phyloP scores from a whole-genome alignment of 2,113 vertebrate genomes.

The Toxotes chatareus region DNA sequence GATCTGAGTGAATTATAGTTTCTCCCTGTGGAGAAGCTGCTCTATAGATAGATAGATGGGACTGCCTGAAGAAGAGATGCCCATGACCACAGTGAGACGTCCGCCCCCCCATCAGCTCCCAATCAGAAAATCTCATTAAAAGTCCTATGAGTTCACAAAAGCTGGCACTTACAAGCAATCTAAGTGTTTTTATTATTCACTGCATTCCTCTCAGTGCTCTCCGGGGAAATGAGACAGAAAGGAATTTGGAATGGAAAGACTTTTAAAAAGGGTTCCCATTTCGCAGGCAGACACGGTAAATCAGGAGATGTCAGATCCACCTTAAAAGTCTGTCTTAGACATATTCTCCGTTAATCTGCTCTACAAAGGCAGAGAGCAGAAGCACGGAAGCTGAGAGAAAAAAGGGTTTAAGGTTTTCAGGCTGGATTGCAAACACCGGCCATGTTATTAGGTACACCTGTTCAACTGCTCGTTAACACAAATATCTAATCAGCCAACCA shows the following conservation, averaged over 20 bases:
- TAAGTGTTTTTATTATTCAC: conserved; percentile 66
- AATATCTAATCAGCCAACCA: no score
- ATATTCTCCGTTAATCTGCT: conserved; percentile 13
- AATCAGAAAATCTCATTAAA: conserved; percentile 67
- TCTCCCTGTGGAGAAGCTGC: conserved; percentile 22
- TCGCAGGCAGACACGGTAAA: conserved; percentile 47
- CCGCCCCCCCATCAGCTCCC: not conserved
- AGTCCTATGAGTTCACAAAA: conserved; percentile 26
- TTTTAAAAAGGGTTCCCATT: conserved; percentile 50
- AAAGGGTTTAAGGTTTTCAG: not conserved
- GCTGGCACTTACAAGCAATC: conserved; percentile 54
- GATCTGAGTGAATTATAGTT: conserved; percentile 20
- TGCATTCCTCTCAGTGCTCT: conserved; percentile 60
- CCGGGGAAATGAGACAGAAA: conserved; percentile 59
- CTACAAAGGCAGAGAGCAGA: not conserved
- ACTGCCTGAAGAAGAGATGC: conserved; percentile 18
- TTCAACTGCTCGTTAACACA: no score
- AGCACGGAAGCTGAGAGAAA: not conserved
- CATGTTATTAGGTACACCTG: no score
- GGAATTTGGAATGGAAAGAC: conserved; percentile 58
- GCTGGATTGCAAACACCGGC: not conserved
- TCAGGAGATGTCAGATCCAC: conserved; percentile 40
- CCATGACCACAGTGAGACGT: conserved; percentile 11
- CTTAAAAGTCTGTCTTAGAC: conserved; percentile 21
- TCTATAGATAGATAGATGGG: conserved; percentile 36